phyloP scores from a whole-genome alignment of 37 sponge, comb jelly and placozoan species.

The Agelas oroides region DNA sequence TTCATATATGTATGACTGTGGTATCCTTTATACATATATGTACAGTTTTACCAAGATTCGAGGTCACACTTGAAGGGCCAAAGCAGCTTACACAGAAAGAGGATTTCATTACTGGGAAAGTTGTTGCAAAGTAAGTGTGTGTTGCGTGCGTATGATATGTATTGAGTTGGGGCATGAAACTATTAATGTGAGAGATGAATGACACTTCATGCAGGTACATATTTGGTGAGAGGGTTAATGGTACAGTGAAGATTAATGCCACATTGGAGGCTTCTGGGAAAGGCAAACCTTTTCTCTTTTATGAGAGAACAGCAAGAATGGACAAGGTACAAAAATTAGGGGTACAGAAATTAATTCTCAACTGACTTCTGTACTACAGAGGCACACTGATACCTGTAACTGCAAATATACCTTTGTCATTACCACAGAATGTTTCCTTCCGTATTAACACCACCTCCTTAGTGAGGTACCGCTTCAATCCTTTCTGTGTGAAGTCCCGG shows the following conservation, averaged over 20 bases:
- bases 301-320: slow-evolving; percentile 23
- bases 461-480: slow-evolving; percentile 33
- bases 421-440: slow-evolving; percentile 12
- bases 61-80: slow-evolving; percentile 52
- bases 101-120: slow-evolving; percentile 30
- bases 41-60: slow-evolving; percentile 74
- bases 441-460: slow-evolving; percentile 19
- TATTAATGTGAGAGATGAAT: too few relatives aligned
- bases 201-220: slow-evolving; percentile 18
- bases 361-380: too few relatives aligned
- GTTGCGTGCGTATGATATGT: too few relatives aligned
- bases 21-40: too few relatives aligned
- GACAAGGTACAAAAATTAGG: too few relatives aligned
- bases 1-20: too few relatives aligned
- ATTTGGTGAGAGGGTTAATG: slow-evolving; percentile 66
- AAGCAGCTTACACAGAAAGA: slow-evolving; percentile 24
- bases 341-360: too few relatives aligned
- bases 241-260: slow-evolving; percentile 53
- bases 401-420: too few relatives aligned
- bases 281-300: slow-evolving; percentile 37
- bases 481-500: slow-evolving; percentile 64
- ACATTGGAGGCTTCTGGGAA: slow-evolving; percentile 30
- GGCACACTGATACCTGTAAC: too few relatives aligned
- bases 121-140: slow-evolving; percentile 45
- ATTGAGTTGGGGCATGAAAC: too few relatives aligned